Base-by-base conservation (phyloP, 2,113 vertebrate species). In the Cacatua alba region DNA sequence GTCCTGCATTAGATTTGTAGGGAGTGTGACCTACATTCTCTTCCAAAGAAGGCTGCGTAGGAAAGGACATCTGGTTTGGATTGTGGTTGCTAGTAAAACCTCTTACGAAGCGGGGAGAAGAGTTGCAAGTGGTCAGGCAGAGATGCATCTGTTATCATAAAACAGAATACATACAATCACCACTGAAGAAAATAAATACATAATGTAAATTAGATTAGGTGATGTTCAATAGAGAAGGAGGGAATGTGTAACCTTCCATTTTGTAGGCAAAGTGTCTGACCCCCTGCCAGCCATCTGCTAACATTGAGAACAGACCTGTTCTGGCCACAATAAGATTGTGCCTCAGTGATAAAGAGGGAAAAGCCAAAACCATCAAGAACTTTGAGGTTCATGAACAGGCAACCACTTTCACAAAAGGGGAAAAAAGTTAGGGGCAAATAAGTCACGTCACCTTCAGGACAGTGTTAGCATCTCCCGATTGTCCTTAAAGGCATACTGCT, bases 1-100 rank as follows among this genome's bases (percentile, higher is more conserved):
- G 69, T 89, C 91, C 93, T 95, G 94, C 69, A 76, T 94, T 94
- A 91, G 78, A 96, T 95, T 97, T 97, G 95, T 97, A 92, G 62
- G 81, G 94, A 95, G 81, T 96, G 89, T 92, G 89, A 95, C 91
- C 94, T 96, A 91, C 91, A 89, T 94, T 97, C 86, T 89, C 93
- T 95, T 97, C 89, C 96, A 97, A 91, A 91, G 95, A 94, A 91
- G 93, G 72, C 91, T 95, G 95, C 39, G 31, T 95, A 92, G 83
- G 83, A 91, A 95, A 77, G 70, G 65, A 92, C 96, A 97, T 97
- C 94, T 96, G 96, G 39, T 92, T 97, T 68, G 77, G 74, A 94
- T 95, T 96, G 89, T 75, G 83, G 81, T 71, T 91, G 77, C 95
- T 95, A 78, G 94, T 95, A 94, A 95, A 94, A 95, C 84, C 57